Percentiles rank a stretch among this genome's conserved stretches.
phyloP scores from a whole-genome alignment of 1,140 invertebrate genomes.

The Zelostemma sp. region DNA sequence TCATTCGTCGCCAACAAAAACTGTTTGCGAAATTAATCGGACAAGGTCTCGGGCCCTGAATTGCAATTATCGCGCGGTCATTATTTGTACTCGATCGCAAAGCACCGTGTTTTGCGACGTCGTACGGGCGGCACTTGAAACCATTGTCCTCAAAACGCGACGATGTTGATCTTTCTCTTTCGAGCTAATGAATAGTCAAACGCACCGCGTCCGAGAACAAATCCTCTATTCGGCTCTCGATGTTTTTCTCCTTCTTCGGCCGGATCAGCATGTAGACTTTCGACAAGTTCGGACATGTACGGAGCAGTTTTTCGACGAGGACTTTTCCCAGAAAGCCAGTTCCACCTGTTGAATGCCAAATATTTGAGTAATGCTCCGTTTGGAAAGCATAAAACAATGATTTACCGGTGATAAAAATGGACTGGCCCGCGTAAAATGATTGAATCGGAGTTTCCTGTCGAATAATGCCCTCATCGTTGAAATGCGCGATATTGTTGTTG shows the following conservation, averaged over 20 bases:
- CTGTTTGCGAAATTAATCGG: neutral
- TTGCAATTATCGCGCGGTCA: neutral
- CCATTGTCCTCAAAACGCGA: constrained; percentile 21
- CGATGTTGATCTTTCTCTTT: constrained; percentile 9
- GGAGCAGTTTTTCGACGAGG: constrained; percentile 87
- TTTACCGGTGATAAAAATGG: constrained; percentile 62
- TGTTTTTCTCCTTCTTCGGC: constrained; percentile 81
- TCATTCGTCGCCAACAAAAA: neutral
- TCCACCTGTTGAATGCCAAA: constrained; percentile 72
- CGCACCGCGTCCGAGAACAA: constrained; percentile 76
- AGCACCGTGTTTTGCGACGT: constrained; percentile 14
- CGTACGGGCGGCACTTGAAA: neutral
- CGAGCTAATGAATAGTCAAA: constrained; percentile 21
- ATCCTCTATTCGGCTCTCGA: constrained; percentile 75
- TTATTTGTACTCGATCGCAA: constrained; percentile 6
- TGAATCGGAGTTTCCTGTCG: constrained; percentile 53
- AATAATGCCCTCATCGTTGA: constrained; percentile 35
- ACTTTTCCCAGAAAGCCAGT: constrained; percentile 92
- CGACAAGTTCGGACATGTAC: constrained; percentile 79
- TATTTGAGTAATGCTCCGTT: no score
- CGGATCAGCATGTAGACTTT: constrained; percentile 86
- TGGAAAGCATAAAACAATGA: no score
- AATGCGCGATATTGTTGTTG: constrained; percentile 51
- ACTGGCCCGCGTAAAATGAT: constrained; percentile 57
- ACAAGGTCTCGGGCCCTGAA: neutral